Evolutionary conservation across 1,140 invertebrate genomes (phyloP).

Genomic region (Drosophila littoralis): DNA sequence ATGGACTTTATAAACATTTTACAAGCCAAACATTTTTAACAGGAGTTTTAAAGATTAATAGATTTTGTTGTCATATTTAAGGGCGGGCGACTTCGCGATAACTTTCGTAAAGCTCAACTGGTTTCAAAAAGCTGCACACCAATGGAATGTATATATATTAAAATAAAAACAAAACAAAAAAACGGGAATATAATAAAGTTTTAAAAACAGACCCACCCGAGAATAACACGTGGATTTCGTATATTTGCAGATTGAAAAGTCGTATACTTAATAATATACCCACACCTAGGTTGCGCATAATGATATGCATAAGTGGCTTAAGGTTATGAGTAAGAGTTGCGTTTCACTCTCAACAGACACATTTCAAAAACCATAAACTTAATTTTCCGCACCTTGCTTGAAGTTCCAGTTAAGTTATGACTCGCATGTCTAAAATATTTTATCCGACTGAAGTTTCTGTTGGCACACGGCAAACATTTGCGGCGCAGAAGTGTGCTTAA

Average conservation of each 20-base stretch:
- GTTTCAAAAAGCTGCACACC: too few relatives aligned
- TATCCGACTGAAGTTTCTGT: conserved; percentile 1
- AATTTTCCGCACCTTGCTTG: conserved; percentile 19
- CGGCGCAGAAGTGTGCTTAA: conserved; percentile 38
- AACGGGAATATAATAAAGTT: neutral
- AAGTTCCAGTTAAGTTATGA: conserved; percentile 8
- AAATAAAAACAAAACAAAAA: neutral
- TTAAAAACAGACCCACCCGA: neutral
- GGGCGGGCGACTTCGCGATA: too few relatives aligned
- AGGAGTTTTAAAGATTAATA: too few relatives aligned
- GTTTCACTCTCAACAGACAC: conserved; percentile 9
- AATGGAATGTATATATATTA: neutral
- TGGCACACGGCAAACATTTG: conserved; percentile 45
- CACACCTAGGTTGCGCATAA: neutral
- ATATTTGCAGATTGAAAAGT: conserved; percentile 6
- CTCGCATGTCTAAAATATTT: conserved; percentile 8
- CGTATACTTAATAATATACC: neutral
- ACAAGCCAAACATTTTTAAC: too few relatives aligned
- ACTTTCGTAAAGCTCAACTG: too few relatives aligned
- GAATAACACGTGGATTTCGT: neutral
- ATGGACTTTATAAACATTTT: too few relatives aligned
- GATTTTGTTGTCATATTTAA: too few relatives aligned
- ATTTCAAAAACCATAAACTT: conserved; percentile 29
- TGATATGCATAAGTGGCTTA: conserved; percentile 16
- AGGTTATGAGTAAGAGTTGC: neutral